These are phyloP conservation scores for mouse (Mus musculus) DNA, from an alignment of 2,113 vertebrate genomes.

Conservation along the genomic window GRCm39 chr12:8785501-8786000, in stretches of 20 bases:
- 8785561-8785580: conserved; percentile 41
- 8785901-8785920: background rate
- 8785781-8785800: background rate
- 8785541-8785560: conserved; percentile 18
- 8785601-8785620: background rate
- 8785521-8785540: conserved; percentile 26
- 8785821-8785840: conserved; percentile 15
- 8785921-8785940: background rate
- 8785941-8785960: background rate
- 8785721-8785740: conserved; percentile 44
- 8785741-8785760: conserved; percentile 24
- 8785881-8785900: conserved; percentile 12
- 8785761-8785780: background rate
- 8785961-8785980: background rate
- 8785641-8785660: background rate
- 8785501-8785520: conserved; percentile 42
- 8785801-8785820: background rate
- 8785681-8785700: background rate
- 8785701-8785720: background rate
- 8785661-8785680: background rate
- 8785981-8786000: conserved; percentile 30
- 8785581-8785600: background rate
- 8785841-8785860: background rate
- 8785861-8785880: conserved; percentile 27
- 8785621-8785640: background rate